These are phyloP conservation scores for Drosophila sordidula DNA, from an alignment of 2,888 invertebrate genomes.

Conservation along the genomic window DNA sequence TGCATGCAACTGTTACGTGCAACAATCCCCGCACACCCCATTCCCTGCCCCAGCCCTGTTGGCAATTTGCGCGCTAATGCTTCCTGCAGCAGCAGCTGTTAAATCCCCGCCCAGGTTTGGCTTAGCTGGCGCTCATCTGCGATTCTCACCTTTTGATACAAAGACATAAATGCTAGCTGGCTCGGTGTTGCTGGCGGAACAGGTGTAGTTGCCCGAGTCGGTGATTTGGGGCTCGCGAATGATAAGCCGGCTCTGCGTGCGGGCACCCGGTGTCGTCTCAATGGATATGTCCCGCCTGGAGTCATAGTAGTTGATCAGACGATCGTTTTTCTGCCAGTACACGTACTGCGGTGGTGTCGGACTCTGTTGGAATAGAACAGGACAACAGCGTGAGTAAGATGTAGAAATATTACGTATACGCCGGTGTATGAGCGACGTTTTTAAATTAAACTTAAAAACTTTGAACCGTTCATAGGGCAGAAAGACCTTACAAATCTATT, in stretches of 20 bases:
- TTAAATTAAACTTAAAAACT: too few species aligned
- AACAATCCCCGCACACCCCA: slow-evolving; percentile 9
- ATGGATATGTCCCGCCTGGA: slow-evolving; percentile 92
- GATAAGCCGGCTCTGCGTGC: slow-evolving; percentile 93
- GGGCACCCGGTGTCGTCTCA: slow-evolving; percentile 92
- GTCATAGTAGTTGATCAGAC: slow-evolving; percentile 97
- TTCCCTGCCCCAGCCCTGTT: background rate
- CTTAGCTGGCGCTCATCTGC: slow-evolving; percentile 19
- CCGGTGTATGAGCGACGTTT: too few species aligned
- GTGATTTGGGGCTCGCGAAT: slow-evolving; percentile 93
- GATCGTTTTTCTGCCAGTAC: slow-evolving; percentile 97
- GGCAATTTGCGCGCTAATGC: slow-evolving; percentile 32
- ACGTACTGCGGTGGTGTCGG: slow-evolving; percentile 97
- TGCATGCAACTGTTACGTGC: slow-evolving; percentile 52
- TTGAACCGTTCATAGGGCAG: too few species aligned
- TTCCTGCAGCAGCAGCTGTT: slow-evolving; percentile 43
- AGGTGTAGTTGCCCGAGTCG: slow-evolving; percentile 96
- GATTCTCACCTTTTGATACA: slow-evolving; percentile 92
- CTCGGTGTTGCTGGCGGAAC: slow-evolving; percentile 95
- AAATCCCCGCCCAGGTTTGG: slow-evolving; percentile 20
- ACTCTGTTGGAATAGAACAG: slow-evolving; percentile 87
- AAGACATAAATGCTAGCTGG: slow-evolving; percentile 95
- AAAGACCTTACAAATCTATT: too few species aligned
- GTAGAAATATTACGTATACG: background rate
- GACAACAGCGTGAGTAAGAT: background rate